A percentile compares a stretch with the other conserved stretches of the same genome.
Conservation (phyloP, 2,797 vertebrate species). For the Lagocephalus sceleratus region DNA sequence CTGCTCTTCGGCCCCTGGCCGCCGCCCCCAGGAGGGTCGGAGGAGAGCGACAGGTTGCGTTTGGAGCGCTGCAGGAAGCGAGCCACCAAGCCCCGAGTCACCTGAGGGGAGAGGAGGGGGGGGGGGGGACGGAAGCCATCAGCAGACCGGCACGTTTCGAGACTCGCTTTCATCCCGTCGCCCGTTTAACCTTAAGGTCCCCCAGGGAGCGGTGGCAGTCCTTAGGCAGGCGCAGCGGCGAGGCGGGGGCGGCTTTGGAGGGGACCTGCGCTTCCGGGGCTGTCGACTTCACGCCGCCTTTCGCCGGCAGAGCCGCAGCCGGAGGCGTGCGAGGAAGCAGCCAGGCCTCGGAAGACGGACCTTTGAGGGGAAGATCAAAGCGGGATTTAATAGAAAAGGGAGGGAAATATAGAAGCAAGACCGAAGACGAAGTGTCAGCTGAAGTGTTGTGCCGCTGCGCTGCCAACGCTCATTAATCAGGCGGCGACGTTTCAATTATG, state of each 20-base stretch:
- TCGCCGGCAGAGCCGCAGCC: conserved; percentile 75
- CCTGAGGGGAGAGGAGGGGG: conserved; percentile 67
- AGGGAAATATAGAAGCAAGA: no score
- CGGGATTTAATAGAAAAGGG: background rate
- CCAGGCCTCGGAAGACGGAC: conserved; percentile 81
- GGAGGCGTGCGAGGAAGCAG: conserved; percentile 76
- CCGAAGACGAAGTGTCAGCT: background rate
- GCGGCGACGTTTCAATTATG: background rate
- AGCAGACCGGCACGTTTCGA: background rate
- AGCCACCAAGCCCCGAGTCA: conserved; percentile 87
- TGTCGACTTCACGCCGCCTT: conserved; percentile 76
- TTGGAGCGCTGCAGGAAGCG: conserved; percentile 92
- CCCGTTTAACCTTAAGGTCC: conserved; percentile 83
- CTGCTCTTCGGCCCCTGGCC: conserved; percentile 80
- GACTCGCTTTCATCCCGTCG: background rate
- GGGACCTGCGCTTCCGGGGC: conserved; percentile 67
- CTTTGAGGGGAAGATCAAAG: conserved; percentile 43
- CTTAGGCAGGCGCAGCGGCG: conserved; percentile 78
- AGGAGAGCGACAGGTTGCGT: conserved; percentile 74
- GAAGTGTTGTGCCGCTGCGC: background rate
- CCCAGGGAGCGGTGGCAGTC: conserved; percentile 89
- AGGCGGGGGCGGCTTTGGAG: conserved; percentile 65
- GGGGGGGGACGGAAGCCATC: background rate
- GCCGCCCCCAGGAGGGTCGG: conserved; percentile 71
- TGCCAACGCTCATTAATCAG: conserved; percentile 6